A percentile compares a stretch with the other conserved stretches of the same genome.
Conservation (phyloP, 2,113 vertebrate species). For the Acinonyx jubatus region DNA sequence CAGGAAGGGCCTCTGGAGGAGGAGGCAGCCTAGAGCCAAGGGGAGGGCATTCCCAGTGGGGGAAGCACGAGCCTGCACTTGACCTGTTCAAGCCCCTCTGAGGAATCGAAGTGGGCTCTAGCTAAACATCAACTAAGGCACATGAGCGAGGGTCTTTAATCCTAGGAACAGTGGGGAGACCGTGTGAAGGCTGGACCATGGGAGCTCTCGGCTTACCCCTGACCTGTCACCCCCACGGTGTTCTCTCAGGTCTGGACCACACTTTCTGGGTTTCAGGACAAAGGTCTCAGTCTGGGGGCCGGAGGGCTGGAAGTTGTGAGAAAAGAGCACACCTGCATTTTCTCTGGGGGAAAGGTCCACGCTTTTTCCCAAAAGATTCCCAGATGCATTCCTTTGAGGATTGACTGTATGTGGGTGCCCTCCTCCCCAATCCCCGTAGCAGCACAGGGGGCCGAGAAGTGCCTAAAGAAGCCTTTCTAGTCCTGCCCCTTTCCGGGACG, state of each 20-base stretch:
- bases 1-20: neutral
- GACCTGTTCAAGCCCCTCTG: neutral
- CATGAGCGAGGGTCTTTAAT: neutral
- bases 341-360: neutral
- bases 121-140: accelerated
- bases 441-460: neutral
- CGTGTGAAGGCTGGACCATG: accelerated
- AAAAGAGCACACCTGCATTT: neutral
- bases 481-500: neutral
- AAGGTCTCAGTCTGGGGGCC: neutral
- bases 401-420: neutral
- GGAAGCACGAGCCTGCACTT: neutral
- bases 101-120: neutral
- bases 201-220: too few species aligned
- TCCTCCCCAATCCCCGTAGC: neutral
- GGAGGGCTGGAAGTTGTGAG: neutral
- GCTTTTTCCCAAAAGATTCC: neutral
- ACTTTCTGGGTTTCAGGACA: neutral
- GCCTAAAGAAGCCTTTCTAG: neutral
- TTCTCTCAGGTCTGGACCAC: neutral
- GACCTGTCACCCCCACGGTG: accelerated
- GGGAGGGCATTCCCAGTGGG: neutral
- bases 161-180: too few species aligned
- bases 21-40: neutral
- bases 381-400: neutral